Conservation (phyloP, 2,797 vertebrate species). For the Manis crassicaudata region DNA sequence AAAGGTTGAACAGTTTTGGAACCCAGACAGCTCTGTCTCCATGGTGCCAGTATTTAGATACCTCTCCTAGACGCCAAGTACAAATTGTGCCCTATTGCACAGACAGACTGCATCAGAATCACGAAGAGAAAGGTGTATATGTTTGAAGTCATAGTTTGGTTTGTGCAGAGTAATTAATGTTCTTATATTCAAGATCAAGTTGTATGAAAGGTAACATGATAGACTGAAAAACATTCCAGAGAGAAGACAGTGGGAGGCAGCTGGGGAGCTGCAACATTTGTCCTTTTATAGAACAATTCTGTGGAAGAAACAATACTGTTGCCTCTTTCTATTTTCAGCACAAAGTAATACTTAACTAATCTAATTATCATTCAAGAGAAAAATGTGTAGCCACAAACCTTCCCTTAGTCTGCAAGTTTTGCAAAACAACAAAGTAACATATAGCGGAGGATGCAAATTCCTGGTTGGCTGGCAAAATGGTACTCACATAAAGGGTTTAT, state of each 20-base stretch:
- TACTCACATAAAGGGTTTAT: conserved; percentile 6
- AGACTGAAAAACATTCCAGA: conserved; percentile 50
- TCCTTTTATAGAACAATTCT: conserved; percentile 65
- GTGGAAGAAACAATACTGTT: conserved; percentile 53
- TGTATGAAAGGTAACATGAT: conserved; percentile 47
- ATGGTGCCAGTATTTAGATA: not conserved
- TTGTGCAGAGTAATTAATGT: conserved; percentile 29
- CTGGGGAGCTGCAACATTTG: conserved; percentile 47
- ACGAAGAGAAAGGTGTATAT: not conserved
- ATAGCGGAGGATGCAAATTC: not conserved
- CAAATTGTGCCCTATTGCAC: not conserved
- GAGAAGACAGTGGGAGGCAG: conserved; percentile 65
- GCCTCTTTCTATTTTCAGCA: conserved; percentile 68
- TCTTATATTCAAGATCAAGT: conserved; percentile 33
- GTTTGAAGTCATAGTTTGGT: conserved; percentile 31
- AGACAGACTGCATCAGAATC: conserved; percentile 31
- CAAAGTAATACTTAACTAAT: conserved; percentile 70
- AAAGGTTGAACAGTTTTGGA: conserved; percentile 47
- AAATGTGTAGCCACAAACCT: conserved; percentile 41
- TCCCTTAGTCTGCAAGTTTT: conserved; percentile 39
- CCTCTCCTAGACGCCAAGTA: not conserved
- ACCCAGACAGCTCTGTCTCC: conserved; percentile 21
- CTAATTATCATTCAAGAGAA: conserved; percentile 65
- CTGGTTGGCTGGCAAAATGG: not conserved
- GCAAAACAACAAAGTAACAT: conserved; percentile 16